Conservation (phyloP, 2,888 invertebrate genomes). For the Coelinius sp. region DNA sequence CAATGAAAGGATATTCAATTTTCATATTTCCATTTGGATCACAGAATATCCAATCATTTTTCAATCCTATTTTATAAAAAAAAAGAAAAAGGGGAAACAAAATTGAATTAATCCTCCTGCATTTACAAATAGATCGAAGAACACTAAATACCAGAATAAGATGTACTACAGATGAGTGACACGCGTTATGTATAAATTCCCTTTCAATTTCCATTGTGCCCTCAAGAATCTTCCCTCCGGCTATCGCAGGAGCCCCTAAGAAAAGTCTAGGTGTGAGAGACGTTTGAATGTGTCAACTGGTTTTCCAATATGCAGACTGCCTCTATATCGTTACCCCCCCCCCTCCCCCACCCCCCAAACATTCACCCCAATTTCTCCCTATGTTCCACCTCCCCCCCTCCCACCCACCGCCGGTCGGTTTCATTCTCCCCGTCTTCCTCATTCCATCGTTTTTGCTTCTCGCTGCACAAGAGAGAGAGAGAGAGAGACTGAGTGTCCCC, state of each 20-base stretch:
- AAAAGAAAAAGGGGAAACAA: neutral
- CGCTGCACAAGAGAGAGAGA: slow-evolving; percentile 19
- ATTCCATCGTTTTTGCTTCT: slow-evolving; percentile 26
- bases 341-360: slow-evolving; percentile 33
- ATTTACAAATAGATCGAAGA: too few species aligned
- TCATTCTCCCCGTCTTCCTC: slow-evolving; percentile 33
- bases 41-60: neutral
- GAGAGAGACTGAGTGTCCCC: too few species aligned
- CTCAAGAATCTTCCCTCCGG: slow-evolving; percentile 13
- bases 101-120: too few species aligned
- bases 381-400: slow-evolving; percentile 30
- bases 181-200: neutral
- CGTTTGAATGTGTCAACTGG: slow-evolving; percentile 44
- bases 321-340: slow-evolving; percentile 4
- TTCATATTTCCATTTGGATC: neutral
- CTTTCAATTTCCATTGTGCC: slow-evolving; percentile 41
- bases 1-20: neutral
- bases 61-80: too few species aligned
- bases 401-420: slow-evolving; percentile 17
- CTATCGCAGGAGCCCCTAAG: neutral
- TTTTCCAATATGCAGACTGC: slow-evolving; percentile 50
- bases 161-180: neutral
- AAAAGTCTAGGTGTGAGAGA: slow-evolving; percentile 39
- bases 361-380: slow-evolving; percentile 36
- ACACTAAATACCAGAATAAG: too few species aligned